Percentiles rank a stretch among this genome's conserved stretches.
phyloP scores from a whole-genome alignment of 2,113 vertebrate species.

The Prolemur simus region DNA sequence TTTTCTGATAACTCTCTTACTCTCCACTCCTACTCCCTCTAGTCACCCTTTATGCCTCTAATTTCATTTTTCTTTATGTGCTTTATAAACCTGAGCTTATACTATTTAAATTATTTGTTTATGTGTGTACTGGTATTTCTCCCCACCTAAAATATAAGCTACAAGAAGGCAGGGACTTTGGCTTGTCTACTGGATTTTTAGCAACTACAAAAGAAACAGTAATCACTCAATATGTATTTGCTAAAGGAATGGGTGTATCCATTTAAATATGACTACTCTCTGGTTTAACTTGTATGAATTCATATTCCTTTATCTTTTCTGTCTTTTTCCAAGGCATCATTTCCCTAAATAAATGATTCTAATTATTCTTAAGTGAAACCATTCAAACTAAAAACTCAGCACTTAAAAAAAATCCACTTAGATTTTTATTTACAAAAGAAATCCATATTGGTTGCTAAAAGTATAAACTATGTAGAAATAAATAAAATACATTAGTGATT shows the following conservation, averaged over 20 bases:
- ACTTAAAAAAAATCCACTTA: background rate
- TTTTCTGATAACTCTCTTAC: background rate
- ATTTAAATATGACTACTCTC: background rate
- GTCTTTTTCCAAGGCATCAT: background rate
- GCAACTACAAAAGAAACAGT: background rate
- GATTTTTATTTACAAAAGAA: background rate
- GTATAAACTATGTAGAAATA: background rate
- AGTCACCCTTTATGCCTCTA: background rate
- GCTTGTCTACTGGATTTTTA: background rate
- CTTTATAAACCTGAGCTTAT: background rate
- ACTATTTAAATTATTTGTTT: background rate
- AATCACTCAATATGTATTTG: background rate
- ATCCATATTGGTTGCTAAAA: background rate
- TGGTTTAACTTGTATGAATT: background rate
- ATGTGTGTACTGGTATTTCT: background rate
- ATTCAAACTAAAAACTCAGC: background rate
- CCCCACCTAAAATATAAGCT: background rate
- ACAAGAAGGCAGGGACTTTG: background rate
- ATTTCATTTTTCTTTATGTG: background rate
- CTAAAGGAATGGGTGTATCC: background rate
- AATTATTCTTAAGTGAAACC: background rate
- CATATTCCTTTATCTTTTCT: background rate
- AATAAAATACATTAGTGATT: background rate
- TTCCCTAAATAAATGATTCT: slow-evolving; percentile 1
- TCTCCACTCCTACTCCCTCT: fast-evolving